Conservation (phyloP, 2,888 invertebrate genomes). For the Dysmachus trigonus region DNA sequence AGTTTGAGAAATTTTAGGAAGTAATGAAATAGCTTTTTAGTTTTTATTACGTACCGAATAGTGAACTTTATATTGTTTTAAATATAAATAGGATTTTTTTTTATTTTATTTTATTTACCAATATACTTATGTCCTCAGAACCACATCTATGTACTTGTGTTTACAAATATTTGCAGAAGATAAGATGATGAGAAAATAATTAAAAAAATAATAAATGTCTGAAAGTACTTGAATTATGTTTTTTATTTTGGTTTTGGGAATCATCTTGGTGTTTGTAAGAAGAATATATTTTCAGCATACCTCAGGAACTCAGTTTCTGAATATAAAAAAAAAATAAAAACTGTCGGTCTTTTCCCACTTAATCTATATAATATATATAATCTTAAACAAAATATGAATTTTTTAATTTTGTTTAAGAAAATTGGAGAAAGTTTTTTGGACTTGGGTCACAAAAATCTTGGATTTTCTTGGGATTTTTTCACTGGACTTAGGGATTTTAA, state of each 20-base stretch:
- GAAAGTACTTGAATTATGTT: neutral
- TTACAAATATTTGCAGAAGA: neutral
- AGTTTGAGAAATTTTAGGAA: neutral
- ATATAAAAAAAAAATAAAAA: too few species aligned
- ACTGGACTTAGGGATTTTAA: too few species aligned
- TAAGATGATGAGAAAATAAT: slow-evolving; percentile 16
- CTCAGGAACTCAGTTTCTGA: too few species aligned
- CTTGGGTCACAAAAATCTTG: too few species aligned
- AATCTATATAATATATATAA: too few species aligned
- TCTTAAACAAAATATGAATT: too few species aligned
- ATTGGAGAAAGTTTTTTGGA: too few species aligned
- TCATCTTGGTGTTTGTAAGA: neutral
- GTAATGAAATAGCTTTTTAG: slow-evolving; percentile 22
- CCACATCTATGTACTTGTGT: slow-evolving; percentile 25
- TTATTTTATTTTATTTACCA: slow-evolving; percentile 17
- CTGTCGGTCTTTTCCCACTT: too few species aligned
- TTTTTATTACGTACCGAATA: slow-evolving; percentile 14
- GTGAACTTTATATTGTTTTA: slow-evolving; percentile 42
- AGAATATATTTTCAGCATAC: too few species aligned
- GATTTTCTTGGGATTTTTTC: too few species aligned
- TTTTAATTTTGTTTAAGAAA: too few species aligned
- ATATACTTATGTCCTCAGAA: neutral
- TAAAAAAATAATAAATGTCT: slow-evolving; percentile 9
- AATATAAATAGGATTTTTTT: slow-evolving; percentile 33
- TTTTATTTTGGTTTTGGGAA: neutral